Conservation (phyloP, 2,797 vertebrate species). For the Centroberyx gerrardi region DNA sequence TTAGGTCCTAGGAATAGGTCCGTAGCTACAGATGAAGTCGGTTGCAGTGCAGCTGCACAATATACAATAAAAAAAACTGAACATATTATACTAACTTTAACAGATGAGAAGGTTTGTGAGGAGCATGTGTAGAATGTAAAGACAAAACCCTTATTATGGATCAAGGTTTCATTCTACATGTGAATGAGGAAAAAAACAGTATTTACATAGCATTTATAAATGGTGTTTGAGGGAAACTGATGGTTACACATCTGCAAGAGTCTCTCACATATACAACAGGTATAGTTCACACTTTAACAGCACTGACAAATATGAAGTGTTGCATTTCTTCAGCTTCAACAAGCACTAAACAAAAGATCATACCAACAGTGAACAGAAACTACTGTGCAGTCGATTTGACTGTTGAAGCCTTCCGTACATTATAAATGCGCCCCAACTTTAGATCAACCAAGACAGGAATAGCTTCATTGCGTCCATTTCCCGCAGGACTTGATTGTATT, state of each 20-base stretch:
- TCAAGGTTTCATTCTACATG: not conserved
- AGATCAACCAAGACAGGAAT: slow-evolving; percentile 18
- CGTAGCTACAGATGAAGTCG: slow-evolving; percentile 30
- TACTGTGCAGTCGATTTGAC: not conserved
- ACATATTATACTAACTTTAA: slow-evolving; percentile 24
- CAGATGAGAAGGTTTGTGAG: slow-evolving; percentile 12
- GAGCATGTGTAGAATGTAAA: slow-evolving; percentile 15
- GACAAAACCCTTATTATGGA: slow-evolving; percentile 19
- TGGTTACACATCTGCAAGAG: slow-evolving; percentile 2
- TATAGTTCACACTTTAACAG: not conserved
- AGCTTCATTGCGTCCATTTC: slow-evolving; percentile 14
- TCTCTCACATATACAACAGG: slow-evolving; percentile 12
- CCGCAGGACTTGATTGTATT: slow-evolving; percentile 21
- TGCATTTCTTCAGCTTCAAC: slow-evolving; percentile 23
- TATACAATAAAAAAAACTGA: slow-evolving; percentile 33
- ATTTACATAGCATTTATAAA: slow-evolving; percentile 48
- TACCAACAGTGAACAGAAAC: slow-evolving; percentile 21
- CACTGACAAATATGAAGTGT: slow-evolving; percentile 44
- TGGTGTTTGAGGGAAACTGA: slow-evolving; percentile 14
- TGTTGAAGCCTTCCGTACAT: slow-evolving; percentile 8
- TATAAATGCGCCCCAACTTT: slow-evolving; percentile 10
- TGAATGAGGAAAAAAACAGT: slow-evolving; percentile 1
- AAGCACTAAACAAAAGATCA: slow-evolving; percentile 39
- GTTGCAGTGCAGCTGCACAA: slow-evolving; percentile 35
- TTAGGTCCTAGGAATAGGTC: slow-evolving; percentile 47